phyloP scores from a whole-genome alignment of 2,888 invertebrate species.

The Noctua janthe region DNA sequence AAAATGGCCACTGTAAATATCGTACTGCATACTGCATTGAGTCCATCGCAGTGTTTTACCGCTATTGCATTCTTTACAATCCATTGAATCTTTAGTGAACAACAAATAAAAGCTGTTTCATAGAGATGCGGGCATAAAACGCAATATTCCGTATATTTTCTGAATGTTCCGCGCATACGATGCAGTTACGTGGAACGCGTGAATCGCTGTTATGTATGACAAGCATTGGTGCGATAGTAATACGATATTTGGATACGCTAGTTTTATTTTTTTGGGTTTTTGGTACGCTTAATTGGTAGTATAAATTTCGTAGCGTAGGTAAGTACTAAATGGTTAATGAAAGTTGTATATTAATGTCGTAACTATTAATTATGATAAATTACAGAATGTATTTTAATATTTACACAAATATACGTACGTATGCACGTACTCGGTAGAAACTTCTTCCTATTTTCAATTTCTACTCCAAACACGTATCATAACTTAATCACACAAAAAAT shows the following conservation, averaged over 20 bases:
- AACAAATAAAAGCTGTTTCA: slow-evolving; percentile 77
- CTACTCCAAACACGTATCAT: background rate
- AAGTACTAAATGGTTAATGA: background rate
- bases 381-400: background rate
- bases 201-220: slow-evolving; percentile 56
- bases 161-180: slow-evolving; percentile 66
- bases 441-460: background rate
- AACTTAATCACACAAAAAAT: background rate
- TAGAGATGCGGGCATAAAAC: slow-evolving; percentile 74
- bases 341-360: background rate
- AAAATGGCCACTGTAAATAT: slow-evolving; percentile 70
- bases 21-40: slow-evolving; percentile 69
- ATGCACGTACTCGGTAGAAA: too few species aligned
- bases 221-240: slow-evolving; percentile 51
- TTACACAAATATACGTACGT: background rate
- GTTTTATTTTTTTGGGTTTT: background rate
- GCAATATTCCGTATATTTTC: slow-evolving; percentile 76
- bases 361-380: background rate
- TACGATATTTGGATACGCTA: slow-evolving; percentile 9
- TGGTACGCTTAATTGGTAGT: background rate
- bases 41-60: slow-evolving; percentile 77
- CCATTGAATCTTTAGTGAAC: slow-evolving; percentile 83
- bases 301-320: background rate
- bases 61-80: slow-evolving; percentile 82
- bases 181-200: slow-evolving; percentile 64